Conservation (phyloP, 2,113 vertebrate genomes). For the Aegypius monachus region DNA sequence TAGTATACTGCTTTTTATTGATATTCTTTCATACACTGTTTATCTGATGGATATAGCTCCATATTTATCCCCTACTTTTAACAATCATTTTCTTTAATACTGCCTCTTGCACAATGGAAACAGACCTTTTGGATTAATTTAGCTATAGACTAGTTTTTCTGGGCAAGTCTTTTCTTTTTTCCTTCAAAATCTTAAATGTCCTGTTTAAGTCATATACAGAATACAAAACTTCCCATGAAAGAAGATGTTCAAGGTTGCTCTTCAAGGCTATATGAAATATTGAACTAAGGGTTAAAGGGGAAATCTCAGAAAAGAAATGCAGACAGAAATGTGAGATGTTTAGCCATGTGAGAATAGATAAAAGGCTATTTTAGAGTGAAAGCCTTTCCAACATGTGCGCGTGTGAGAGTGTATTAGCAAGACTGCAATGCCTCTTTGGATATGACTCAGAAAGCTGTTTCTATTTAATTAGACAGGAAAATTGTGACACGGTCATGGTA, state of each 20-base stretch:
- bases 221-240: neutral
- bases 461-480: slow-evolving; percentile 37
- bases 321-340: neutral
- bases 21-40: neutral
- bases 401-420: neutral
- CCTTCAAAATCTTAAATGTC: neutral
- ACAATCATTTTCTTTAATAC: neutral
- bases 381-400: neutral
- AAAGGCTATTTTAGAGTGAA: neutral
- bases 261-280: neutral
- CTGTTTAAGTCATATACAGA: neutral
- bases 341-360: neutral
- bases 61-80: neutral
- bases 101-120: neutral
- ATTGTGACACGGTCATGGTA: neutral
- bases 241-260: neutral
- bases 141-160: neutral
- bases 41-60: neutral
- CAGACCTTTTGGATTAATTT: neutral
- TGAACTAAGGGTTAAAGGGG: neutral
- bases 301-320: neutral
- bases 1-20: neutral
- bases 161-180: neutral
- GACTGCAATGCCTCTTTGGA: neutral
- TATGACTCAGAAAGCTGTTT: neutral